A percentile compares a stretch with the other conserved stretches of the same genome.
Evolutionary conservation across 2,113 vertebrate species (phyloP).

Genomic region (Meriones unguiculatus): DNA sequence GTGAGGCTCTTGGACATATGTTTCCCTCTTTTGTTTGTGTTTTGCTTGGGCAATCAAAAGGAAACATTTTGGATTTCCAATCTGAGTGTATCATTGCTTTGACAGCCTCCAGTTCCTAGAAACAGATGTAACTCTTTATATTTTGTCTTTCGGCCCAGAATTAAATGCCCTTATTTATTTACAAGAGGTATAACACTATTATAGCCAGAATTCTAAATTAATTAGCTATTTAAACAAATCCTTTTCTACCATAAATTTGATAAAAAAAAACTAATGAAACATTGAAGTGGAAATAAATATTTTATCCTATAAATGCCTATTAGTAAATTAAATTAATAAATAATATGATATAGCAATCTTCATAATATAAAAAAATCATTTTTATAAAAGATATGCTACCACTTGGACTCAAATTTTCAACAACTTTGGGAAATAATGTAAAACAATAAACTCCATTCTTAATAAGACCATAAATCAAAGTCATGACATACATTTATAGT

Average conservation of each 20-base stretch:
- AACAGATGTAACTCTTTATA: slow-evolving; percentile 1
- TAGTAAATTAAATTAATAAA: not conserved
- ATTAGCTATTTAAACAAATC: slow-evolving; percentile 38
- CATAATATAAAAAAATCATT: slow-evolving; percentile 42
- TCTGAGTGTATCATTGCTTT: not conserved
- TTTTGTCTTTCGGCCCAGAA: not conserved
- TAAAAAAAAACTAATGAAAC: not conserved
- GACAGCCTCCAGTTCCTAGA: not conserved
- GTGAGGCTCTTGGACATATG: not conserved
- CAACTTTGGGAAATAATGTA: slow-evolving; percentile 41
- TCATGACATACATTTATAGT: not conserved
- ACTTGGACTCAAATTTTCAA: slow-evolving; percentile 11
- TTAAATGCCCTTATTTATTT: slow-evolving; percentile 33
- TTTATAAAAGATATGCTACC: slow-evolving; percentile 26
- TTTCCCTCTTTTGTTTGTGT: not conserved
- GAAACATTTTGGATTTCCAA: slow-evolving; percentile 47
- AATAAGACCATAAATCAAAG: slow-evolving; percentile 62
- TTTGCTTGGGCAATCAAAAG: slow-evolving; percentile 28
- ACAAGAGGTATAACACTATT: not conserved
- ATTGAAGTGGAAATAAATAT: slow-evolving; percentile 5
- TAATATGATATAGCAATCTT: not conserved
- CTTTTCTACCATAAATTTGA: slow-evolving; percentile 17
- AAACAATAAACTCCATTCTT: slow-evolving; percentile 62
- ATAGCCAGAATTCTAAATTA: slow-evolving; percentile 42
- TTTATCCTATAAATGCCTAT: not conserved